Evolutionary conservation across 2,113 vertebrate species (phyloP).

Genomic region (Lagopus leucura): DNA sequence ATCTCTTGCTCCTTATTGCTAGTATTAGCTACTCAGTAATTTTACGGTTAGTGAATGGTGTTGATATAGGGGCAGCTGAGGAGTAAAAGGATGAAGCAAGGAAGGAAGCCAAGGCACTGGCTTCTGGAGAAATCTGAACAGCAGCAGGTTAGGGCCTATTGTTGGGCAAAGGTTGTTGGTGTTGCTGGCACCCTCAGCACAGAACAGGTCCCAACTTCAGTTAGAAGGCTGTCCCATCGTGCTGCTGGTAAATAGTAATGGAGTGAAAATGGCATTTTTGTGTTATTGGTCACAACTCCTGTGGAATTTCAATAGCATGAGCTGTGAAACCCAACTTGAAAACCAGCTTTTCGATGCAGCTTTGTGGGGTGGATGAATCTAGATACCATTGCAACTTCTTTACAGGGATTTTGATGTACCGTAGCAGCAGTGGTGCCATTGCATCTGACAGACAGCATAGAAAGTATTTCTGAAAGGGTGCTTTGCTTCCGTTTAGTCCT

Average conservation of each 20-base stretch:
- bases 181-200: accelerated
- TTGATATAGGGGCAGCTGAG: background rate
- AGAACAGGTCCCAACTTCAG: accelerated
- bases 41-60: background rate
- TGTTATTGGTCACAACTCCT: accelerated
- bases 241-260: background rate
- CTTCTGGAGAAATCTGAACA: background rate
- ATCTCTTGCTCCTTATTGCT: background rate
- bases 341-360: background rate
- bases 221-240: background rate
- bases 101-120: background rate
- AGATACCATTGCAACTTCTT: background rate
- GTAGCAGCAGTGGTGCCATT: background rate
- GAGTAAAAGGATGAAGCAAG: background rate
- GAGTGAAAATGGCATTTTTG: background rate
- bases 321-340: background rate
- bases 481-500: background rate
- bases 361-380: background rate
- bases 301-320: accelerated
- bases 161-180: accelerated
- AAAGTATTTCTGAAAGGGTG: background rate
- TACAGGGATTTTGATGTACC: background rate
- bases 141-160: background rate
- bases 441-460: too few species aligned
- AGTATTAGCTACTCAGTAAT: background rate